Percentiles rank a stretch among this genome's conserved stretches.
phyloP scores from a whole-genome alignment of 2,888 invertebrate species.

The Orthonychiurus folsomi region DNA sequence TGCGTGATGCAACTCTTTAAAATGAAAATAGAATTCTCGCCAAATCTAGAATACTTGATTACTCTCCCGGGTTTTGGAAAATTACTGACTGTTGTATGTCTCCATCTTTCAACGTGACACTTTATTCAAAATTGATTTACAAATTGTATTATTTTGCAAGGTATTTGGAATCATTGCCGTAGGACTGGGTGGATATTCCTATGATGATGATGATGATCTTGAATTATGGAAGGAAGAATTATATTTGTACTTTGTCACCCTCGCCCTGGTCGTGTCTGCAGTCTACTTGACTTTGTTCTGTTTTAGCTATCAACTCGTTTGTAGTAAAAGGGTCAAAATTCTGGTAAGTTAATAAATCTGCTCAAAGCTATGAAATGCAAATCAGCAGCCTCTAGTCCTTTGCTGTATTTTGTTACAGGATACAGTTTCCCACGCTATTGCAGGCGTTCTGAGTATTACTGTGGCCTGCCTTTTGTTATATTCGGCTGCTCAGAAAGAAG shows the following conservation, averaged over 20 bases:
- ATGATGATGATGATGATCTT: constrained; percentile 14
- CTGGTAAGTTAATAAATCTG: constrained; percentile 18
- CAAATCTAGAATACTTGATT: constrained; percentile 25
- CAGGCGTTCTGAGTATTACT: constrained; percentile 14
- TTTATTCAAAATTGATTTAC: no score
- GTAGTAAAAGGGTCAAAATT: constrained; percentile 13
- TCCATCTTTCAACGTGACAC: no score
- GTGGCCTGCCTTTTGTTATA: constrained; percentile 19
- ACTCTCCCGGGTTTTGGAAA: constrained; percentile 28
- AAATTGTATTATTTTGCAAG: constrained; percentile 16
- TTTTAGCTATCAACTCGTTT: constrained; percentile 16
- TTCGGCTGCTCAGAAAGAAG: constrained; percentile 21
- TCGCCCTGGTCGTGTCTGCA: constrained; percentile 17
- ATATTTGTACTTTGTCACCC: constrained; percentile 3
- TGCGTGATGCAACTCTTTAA: no score
- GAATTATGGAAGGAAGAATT: constrained; percentile 9
- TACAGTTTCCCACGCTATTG: constrained; percentile 17
- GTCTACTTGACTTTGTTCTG: constrained; percentile 16
- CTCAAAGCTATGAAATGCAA: not conserved
- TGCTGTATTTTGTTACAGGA: constrained; percentile 18
- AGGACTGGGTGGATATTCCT: constrained; percentile 18
- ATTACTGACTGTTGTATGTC: constrained; percentile 22
- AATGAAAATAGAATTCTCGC: constrained; percentile 7
- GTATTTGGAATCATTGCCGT: constrained; percentile 21
- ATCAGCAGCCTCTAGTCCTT: not conserved